These are phyloP conservation scores for Drosophila nasuta DNA, from an alignment of 1,140 invertebrate genomes.

Conservation along the genomic window DNA sequence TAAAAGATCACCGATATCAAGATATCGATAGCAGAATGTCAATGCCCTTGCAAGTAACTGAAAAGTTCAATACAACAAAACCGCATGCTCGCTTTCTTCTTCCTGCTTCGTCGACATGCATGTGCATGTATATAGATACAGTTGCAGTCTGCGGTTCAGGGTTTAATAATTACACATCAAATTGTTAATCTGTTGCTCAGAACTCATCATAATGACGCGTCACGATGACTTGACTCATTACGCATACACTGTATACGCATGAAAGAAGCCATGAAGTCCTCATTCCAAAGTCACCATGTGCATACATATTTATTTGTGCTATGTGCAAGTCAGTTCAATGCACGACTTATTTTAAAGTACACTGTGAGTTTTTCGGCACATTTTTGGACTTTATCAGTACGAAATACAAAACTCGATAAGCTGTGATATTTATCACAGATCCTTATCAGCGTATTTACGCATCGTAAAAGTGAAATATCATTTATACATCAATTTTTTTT, in stretches of 20 bases:
- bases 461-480: slow-evolving; percentile 10
- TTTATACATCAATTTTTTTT: not conserved
- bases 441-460: slow-evolving; percentile 16
- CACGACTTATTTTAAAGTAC: slow-evolving; percentile 1
- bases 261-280: slow-evolving; percentile 16
- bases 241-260: slow-evolving; percentile 23
- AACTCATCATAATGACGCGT: slow-evolving; percentile 11
- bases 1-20: slow-evolving; percentile 6
- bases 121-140: not conserved
- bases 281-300: slow-evolving; percentile 1
- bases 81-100: slow-evolving; percentile 11
- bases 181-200: slow-evolving; percentile 9
- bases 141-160: slow-evolving; percentile 1
- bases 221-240: slow-evolving; percentile 40
- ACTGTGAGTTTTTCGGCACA: not conserved
- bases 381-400: slow-evolving; percentile 15
- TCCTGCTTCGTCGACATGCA: slow-evolving; percentile 4
- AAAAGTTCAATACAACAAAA: slow-evolving; percentile 21
- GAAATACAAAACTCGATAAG: slow-evolving; percentile 22
- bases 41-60: slow-evolving; percentile 23
- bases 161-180: slow-evolving; percentile 8
- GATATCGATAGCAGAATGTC: slow-evolving; percentile 29
- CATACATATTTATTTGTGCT: not conserved
- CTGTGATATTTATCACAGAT: slow-evolving; percentile 7
- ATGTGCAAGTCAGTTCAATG: slow-evolving; percentile 47